phyloP scores from a whole-genome alignment of 2,888 invertebrate species.

The Leucophora obtusa region DNA sequence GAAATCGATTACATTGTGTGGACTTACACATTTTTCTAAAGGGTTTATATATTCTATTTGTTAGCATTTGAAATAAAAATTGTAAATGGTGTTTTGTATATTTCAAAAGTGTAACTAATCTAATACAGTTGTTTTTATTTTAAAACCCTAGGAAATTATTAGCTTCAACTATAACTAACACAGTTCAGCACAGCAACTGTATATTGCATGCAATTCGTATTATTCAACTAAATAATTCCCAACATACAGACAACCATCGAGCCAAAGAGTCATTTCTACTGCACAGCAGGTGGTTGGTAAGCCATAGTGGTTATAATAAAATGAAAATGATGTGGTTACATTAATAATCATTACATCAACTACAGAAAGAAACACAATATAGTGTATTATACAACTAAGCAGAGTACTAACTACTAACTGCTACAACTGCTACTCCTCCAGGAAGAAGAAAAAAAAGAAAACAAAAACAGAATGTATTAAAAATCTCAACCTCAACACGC shows the following conservation, averaged over 20 bases:
- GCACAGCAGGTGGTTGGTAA: conserved; percentile 49
- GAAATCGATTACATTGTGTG: too few species aligned
- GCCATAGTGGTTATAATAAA: conserved; percentile 41
- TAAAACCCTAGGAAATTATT: conserved; percentile 18
- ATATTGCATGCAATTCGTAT: conserved; percentile 13
- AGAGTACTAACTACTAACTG: not conserved
- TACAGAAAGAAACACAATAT: not conserved
- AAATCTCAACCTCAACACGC: conserved; percentile 13
- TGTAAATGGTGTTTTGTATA: not conserved
- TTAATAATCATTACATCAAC: conserved; percentile 59
- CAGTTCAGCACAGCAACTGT: not conserved
- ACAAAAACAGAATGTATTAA: not conserved
- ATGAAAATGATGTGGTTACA: conserved; percentile 57
- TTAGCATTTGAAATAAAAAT: not conserved
- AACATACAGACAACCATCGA: not conserved
- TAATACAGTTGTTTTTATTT: conserved; percentile 3
- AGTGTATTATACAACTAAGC: not conserved
- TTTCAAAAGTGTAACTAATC: not conserved
- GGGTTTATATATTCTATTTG: too few species aligned
- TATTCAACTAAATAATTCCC: conserved; percentile 8
- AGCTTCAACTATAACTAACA: not conserved
- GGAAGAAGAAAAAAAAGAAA: too few species aligned
- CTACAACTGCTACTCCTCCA: not conserved
- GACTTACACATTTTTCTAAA: too few species aligned
- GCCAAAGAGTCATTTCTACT: not conserved